Conservation (phyloP, 23 tunicate species). For the Styela plicata region DNA sequence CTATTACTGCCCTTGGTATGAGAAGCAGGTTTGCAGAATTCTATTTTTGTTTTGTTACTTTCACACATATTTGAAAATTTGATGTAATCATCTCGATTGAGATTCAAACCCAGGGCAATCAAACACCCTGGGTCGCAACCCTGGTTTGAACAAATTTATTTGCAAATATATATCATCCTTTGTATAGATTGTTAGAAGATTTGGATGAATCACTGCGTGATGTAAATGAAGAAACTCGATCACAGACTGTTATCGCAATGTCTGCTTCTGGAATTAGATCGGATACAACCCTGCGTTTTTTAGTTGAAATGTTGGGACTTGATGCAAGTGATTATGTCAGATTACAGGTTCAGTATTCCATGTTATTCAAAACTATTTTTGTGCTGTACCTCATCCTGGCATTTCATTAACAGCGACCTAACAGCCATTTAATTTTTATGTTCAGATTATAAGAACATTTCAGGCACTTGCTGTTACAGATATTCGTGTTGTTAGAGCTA, state of each 20-base stretch:
- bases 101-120: too few species aligned
- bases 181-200: conserved; percentile 61
- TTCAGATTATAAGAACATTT: conserved; percentile 70
- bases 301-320: conserved; percentile 81
- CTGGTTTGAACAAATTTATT: too few species aligned
- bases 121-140: too few species aligned
- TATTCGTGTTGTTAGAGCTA: conserved; percentile 70
- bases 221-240: conserved; percentile 55
- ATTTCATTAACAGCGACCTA: too few species aligned
- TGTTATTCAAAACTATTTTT: too few species aligned
- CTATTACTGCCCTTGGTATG: conserved; percentile 75
- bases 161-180: too few species aligned
- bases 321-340: conserved; percentile 90
- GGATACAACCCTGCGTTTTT: conserved; percentile 63
- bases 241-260: conserved; percentile 87
- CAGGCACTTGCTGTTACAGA: conserved; percentile 72
- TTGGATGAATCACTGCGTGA: conserved; percentile 41
- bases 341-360: conserved; percentile 49
- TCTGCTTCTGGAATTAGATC: conserved; percentile 72
- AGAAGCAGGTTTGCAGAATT: conserved; percentile 45
- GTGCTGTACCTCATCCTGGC: too few species aligned
- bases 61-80: too few species aligned
- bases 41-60: too few species aligned
- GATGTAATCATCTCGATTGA: too few species aligned
- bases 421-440: too few species aligned